A percentile compares a stretch with the other conserved stretches of the same genome.
Conservation (phyloP, 2,113 vertebrate species). For the Gadus chalcogrammus region DNA sequence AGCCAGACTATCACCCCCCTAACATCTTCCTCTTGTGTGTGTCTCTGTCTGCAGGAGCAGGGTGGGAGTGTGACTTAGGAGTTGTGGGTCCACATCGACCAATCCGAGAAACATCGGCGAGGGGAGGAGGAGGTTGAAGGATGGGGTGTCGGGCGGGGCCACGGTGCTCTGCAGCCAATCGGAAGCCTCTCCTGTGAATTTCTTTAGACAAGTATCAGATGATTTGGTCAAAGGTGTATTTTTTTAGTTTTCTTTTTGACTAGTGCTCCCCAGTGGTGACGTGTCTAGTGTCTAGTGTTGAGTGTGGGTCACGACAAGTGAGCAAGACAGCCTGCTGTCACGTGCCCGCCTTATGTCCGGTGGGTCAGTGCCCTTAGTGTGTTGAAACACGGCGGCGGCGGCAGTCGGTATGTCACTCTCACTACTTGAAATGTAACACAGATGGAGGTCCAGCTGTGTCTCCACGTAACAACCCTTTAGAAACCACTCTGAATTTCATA, state of each 20-base stretch:
- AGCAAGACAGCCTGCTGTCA: not conserved
- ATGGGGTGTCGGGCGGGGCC: not conserved
- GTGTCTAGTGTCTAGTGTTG: not conserved
- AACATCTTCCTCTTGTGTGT: not conserved
- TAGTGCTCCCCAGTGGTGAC: not conserved
- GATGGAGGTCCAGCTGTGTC: not conserved
- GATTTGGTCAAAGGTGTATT: not conserved
- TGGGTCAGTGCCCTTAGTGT: not conserved
- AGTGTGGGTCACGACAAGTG: not conserved
- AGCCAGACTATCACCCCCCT: too few species aligned
- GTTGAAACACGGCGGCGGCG: too few species aligned
- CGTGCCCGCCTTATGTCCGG: not conserved
- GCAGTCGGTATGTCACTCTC: not conserved
- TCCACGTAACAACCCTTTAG: constrained; percentile 4
- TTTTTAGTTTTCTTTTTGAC: not conserved
- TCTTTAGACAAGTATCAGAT: constrained; percentile 31
- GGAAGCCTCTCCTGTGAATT: too few species aligned
- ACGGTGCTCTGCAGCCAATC: too few species aligned
- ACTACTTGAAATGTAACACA: not conserved
- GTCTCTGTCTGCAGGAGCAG: constrained; percentile 46
- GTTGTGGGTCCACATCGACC: not conserved
- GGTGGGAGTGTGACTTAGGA: constrained; percentile 44
- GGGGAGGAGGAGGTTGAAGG: not conserved
- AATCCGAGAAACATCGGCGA: not conserved
- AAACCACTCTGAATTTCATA: not conserved